Evolutionary conservation across 2,113 vertebrate genomes (phyloP).

Genomic region (Dendrocopos noguchii): DNA sequence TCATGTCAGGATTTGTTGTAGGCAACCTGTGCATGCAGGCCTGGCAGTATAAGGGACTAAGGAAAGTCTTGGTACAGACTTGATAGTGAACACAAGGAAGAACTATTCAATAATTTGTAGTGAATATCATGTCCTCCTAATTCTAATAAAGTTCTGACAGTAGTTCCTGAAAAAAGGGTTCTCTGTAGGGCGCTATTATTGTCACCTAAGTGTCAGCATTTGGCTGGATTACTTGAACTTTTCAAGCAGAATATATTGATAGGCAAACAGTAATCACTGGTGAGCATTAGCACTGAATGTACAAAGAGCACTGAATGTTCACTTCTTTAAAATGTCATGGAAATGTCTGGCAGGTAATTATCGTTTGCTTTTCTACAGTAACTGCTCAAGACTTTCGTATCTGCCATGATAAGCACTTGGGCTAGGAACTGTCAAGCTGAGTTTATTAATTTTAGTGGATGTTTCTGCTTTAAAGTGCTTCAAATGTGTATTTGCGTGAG

Average conservation of each 20-base stretch:
- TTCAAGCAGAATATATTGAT: neutral
- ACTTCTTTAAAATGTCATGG: neutral
- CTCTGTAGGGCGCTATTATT: neutral
- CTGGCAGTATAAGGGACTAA: neutral
- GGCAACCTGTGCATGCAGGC: rapidly evolving
- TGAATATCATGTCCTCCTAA: neutral
- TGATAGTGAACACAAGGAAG: neutral
- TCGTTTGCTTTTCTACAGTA: neutral
- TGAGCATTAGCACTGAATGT: neutral
- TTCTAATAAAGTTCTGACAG: neutral
- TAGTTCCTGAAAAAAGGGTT: neutral
- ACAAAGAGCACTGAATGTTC: neutral
- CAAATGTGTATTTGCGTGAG: neutral
- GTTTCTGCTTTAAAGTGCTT: conserved; percentile 7
- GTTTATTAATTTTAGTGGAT: neutral
- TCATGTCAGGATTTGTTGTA: neutral
- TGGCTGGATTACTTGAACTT: neutral
- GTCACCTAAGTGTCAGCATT: neutral
- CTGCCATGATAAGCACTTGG: conserved; percentile 7
- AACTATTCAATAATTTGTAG: neutral
- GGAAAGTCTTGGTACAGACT: neutral
- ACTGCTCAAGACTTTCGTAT: neutral
- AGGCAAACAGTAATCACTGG: neutral
- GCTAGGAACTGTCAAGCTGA: neutral
- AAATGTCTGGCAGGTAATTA: conserved; percentile 24